phyloP scores from a whole-genome alignment of 1,140 invertebrate species.

The Sycobia sp. region DNA sequence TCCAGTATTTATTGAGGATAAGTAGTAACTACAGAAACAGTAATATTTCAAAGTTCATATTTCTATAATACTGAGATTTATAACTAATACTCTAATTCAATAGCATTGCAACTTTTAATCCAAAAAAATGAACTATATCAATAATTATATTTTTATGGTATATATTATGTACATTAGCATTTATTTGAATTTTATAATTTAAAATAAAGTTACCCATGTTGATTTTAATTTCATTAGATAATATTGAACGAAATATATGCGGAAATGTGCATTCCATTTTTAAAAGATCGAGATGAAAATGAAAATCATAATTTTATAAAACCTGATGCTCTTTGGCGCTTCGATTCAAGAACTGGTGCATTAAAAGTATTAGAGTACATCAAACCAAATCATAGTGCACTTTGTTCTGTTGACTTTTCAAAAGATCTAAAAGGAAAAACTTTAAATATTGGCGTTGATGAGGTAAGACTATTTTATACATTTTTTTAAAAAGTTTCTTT shows the following conservation, averaged over 20 bases:
- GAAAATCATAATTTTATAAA: not conserved
- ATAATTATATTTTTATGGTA: not conserved
- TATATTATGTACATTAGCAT: not conserved
- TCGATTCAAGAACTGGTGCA: slow-evolving; percentile 25
- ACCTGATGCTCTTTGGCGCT: slow-evolving; percentile 33
- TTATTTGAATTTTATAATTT: no score
- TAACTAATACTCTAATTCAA: no score
- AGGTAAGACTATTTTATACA: no score
- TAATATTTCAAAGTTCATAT: no score
- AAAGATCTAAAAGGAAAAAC: slow-evolving; percentile 31
- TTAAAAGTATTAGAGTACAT: slow-evolving; percentile 40
- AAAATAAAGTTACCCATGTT: no score
- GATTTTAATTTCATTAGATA: slow-evolving; percentile 5
- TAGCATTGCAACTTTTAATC: no score
- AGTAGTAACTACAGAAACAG: no score
- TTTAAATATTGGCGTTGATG: slow-evolving; percentile 26
- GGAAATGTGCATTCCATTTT: slow-evolving; percentile 34
- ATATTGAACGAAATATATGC: slow-evolving; percentile 4
- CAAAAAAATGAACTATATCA: no score
- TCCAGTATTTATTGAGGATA: no score
- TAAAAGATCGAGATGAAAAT: slow-evolving; percentile 21
- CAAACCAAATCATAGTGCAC: slow-evolving; percentile 29
- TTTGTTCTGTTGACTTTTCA: slow-evolving; percentile 39
- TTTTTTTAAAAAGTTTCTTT: not conserved
- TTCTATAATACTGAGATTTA: no score